Base-by-base conservation (phyloP, 1,140 invertebrate genomes). In the Tetraneura akinire region DNA sequence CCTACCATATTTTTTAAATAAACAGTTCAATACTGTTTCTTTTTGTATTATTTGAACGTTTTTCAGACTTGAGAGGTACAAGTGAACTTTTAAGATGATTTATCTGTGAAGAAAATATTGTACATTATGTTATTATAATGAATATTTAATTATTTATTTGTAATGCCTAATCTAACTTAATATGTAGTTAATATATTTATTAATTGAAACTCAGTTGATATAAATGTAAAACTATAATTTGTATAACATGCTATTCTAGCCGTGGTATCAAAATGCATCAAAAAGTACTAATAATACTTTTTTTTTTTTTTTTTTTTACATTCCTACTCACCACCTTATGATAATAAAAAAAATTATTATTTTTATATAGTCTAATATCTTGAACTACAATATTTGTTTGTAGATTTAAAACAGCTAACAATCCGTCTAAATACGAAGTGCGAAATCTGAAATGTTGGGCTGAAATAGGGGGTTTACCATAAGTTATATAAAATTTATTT, bases 11-110 rank as follows among this genome's bases (percentile, higher is more conserved):
- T n/a, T 76, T 53, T 76, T 53, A 78, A 47, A 78, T 78, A 29
- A 78, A 78, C 74, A 78, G 74, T 37, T 78, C 74, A 8, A 62
- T 76, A 32, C 73, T 76, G 51, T 76, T 78, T 78, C 74, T 47
- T 78, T 78, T 78, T 4, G 74, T 29, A 47, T 47, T 62, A 47
- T 26, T 62, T 13, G 53, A 60, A 45, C 74, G 51, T n/a, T 55
- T 32, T 45, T 78, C 74, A 5, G 74, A 78, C 55, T 78, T 78
- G 53, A 78, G 74, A n/a, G 74, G 74, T 0, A 57, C 74, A 1
- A 78, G 8, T 16, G 74, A 78, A 45, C 37, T 78, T 60, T 78
- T 78, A 23, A 37, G 74, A 21, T 26, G 74, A 78, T n/a, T 57
- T 45, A 78, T 57, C 74, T 78, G 74, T 16, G 53, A 42, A 78